These are phyloP conservation scores for Cryptotermes secundus DNA, from an alignment of 1,140 invertebrate genomes.

Conservation along the genomic window DNA sequence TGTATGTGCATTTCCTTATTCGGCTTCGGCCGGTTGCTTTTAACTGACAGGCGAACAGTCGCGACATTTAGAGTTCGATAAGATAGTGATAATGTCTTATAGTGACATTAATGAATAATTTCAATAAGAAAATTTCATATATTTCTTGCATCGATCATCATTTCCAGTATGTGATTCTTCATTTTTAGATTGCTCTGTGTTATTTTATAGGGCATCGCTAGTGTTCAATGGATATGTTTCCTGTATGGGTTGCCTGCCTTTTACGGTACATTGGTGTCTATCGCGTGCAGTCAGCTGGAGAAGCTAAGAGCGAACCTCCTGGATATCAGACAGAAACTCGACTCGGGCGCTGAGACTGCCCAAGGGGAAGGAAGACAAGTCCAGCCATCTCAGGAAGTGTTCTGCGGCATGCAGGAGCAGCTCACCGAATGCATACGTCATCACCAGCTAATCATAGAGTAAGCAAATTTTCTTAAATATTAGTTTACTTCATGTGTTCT, in stretches of 20 bases:
- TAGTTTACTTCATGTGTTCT: no score
- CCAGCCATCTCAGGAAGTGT: background rate
- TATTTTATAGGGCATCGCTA: background rate
- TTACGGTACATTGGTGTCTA: background rate
- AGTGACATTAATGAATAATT: no score
- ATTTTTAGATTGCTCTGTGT: no score
- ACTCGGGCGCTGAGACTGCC: background rate
- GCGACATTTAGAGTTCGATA: no score
- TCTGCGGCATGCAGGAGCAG: background rate
- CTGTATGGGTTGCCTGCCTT: background rate
- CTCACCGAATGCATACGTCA: background rate
- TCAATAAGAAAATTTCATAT: no score
- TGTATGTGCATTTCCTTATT: no score
- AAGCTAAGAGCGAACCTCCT: background rate
- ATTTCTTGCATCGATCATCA: no score
- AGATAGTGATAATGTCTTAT: no score
- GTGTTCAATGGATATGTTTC: background rate
- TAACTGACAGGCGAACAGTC: no score
- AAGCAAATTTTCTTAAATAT: no score
- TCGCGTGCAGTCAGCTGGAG: background rate
- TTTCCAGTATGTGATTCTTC: no score
- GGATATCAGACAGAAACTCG: background rate
- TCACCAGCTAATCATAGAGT: background rate
- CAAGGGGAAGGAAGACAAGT: background rate
- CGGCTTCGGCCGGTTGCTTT: no score